Conservation (phyloP, 2,113 vertebrate species). For the Catagonus wagneri region DNA sequence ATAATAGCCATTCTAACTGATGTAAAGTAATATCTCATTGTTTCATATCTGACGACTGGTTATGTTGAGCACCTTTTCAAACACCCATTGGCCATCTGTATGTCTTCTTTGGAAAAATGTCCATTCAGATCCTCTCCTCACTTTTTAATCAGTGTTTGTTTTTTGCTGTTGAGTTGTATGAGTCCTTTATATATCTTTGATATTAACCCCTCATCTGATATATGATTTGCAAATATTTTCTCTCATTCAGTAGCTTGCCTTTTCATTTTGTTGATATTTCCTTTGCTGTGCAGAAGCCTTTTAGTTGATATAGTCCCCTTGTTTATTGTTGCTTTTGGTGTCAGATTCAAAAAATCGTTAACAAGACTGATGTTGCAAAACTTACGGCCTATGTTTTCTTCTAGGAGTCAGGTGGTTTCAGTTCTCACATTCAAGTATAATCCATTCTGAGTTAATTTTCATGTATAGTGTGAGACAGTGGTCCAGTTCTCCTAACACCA, state of each 20-base stretch:
- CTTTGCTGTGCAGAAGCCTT: background rate
- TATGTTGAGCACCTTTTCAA: background rate
- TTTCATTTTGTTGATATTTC: background rate
- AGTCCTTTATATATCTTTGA: background rate
- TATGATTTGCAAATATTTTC: background rate
- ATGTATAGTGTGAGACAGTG: background rate
- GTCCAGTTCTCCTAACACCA: background rate
- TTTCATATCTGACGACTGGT: background rate
- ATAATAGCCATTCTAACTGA: background rate
- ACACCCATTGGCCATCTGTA: too few relatives aligned
- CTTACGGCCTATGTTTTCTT: background rate
- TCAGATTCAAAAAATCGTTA: background rate
- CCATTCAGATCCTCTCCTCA: background rate
- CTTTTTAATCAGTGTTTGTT: background rate
- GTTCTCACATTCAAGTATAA: background rate
- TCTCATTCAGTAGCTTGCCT: background rate
- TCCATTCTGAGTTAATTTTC: background rate
- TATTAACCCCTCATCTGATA: background rate
- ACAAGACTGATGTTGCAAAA: background rate
- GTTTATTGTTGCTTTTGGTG: background rate
- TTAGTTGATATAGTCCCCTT: background rate
- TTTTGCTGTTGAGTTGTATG: background rate
- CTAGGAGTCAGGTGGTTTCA: background rate
- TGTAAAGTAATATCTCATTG: background rate
- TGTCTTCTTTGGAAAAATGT: background rate